Conservation (phyloP, 2,113 vertebrate genomes). For the Tetrao urogallus region DNA sequence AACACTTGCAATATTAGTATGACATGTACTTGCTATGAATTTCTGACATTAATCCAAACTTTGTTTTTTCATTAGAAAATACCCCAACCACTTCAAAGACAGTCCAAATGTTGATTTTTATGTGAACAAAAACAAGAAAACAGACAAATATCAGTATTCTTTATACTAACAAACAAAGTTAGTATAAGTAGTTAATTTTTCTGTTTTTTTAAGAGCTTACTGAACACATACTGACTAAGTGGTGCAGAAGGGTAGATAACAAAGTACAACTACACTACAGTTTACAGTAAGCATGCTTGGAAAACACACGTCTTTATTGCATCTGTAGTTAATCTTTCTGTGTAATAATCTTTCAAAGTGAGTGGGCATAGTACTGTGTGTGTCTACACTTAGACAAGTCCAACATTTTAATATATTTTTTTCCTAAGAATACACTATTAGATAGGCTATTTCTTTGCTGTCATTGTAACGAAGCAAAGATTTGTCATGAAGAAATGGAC, state of each 20-base stretch:
- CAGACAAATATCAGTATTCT: neutral
- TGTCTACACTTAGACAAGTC: neutral
- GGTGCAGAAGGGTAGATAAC: neutral
- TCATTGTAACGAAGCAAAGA: neutral
- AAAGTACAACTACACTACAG: neutral
- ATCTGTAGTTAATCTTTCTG: neutral
- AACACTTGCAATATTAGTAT: slow-evolving; percentile 46
- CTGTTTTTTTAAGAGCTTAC: neutral
- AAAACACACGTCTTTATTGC: neutral
- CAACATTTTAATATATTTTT: neutral
- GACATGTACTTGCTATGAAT: slow-evolving; percentile 38
- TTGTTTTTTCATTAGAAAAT: slow-evolving; percentile 2
- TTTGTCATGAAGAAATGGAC: neutral
- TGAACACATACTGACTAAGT: neutral
- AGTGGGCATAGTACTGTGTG: neutral
- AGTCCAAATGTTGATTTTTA: neutral
- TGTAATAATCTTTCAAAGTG: neutral
- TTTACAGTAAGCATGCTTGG: neutral
- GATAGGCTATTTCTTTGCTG: neutral
- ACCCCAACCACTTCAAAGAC: neutral
- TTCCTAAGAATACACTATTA: neutral
- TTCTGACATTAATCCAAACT: slow-evolving; percentile 37
- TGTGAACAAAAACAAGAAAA: neutral
- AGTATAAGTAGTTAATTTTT: neutral
- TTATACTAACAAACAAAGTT: neutral